Evolutionary conservation across 2,888 invertebrate genomes (phyloP), one percentile per base, ranked within the genome.

Genomic region (Mesochorus sp.): DNA sequence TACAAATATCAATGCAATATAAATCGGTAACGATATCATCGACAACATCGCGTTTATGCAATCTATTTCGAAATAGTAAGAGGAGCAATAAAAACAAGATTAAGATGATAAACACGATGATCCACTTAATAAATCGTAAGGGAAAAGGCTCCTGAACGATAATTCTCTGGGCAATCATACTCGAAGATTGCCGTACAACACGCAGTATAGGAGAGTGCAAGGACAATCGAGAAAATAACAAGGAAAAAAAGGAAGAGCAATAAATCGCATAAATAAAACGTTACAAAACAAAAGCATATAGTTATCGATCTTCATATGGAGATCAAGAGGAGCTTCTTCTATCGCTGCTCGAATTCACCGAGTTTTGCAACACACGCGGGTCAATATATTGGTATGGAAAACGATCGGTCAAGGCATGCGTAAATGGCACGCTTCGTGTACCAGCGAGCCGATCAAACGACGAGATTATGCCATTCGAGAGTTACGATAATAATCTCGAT

Each of bases 401-500:
- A 79, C 75, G 78, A 79, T 75, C 72, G 79, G 80, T 81, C 80
- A 82, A 68, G 81, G 83, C 82, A 82, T 83, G 84, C 83, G 85
- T 87, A 88, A 71, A 88, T 88, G 87, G 87, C 88, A 87, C 88
- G 86, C 88, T 88, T 82, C 84, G 83, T 73, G 74, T 49, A 75
- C 81, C 80, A 80, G 76, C 81, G 85, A 87, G 87, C 85, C 83
- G 86, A 84, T 84, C 82, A 72, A 72, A 70, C 72, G 42, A 39
- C 72, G 81, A 88, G 89, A 89, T 89, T 88, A 84, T 82, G 81
- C 85, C 84, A 85, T 85, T 81, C 84, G 79, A 79, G 85, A 83
- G 81, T 81, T 81, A 83, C 83, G 89, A 89, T 89, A 89, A 85
- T 86, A 81, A 89, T 89, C 89, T 87, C 81, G 85, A 88, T 88